A percentile compares a stretch with the other conserved stretches of the same genome.
These are phyloP conservation scores for Deroplatys truncata DNA, from an alignment of 2,888 invertebrate species.

Conservation along the genomic window DNA sequence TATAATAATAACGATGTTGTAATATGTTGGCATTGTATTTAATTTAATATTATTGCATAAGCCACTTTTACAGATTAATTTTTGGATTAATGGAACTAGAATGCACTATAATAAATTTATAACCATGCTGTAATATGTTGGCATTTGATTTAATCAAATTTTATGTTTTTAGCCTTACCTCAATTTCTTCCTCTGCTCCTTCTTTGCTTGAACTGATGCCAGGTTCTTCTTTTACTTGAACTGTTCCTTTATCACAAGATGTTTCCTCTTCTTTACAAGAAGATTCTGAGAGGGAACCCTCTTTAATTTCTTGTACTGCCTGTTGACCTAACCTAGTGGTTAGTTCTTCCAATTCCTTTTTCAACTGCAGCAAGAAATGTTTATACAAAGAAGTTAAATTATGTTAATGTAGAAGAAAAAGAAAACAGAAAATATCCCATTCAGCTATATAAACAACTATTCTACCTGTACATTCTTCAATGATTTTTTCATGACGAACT, in stretches of 20 bases:
- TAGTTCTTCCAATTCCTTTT: slow-evolving; percentile 64
- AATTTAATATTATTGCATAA: too few species aligned
- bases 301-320: slow-evolving; percentile 53
- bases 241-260: slow-evolving; percentile 40
- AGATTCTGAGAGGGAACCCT: slow-evolving; percentile 45
- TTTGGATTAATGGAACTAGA: too few species aligned
- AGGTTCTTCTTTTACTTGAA: slow-evolving; percentile 55
- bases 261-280: slow-evolving; percentile 49
- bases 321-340: slow-evolving; percentile 55
- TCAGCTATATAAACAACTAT: neutral
- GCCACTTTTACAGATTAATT: too few species aligned
- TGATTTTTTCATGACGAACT: too few species aligned
- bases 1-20: too few species aligned
- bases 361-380: slow-evolving; percentile 43
- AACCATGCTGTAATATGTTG: too few species aligned
- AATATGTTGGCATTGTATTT: too few species aligned
- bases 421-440: neutral
- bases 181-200: slow-evolving; percentile 36
- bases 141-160: neutral
- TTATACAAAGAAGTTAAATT: neutral
- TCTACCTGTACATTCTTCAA: neutral
- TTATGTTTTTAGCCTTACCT: slow-evolving; percentile 21
- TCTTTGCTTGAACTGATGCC: slow-evolving; percentile 42
- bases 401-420: neutral
- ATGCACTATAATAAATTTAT: too few species aligned